Conservation (phyloP, 1,140 invertebrate genomes). For the Chionoecetes opilio region DNA sequence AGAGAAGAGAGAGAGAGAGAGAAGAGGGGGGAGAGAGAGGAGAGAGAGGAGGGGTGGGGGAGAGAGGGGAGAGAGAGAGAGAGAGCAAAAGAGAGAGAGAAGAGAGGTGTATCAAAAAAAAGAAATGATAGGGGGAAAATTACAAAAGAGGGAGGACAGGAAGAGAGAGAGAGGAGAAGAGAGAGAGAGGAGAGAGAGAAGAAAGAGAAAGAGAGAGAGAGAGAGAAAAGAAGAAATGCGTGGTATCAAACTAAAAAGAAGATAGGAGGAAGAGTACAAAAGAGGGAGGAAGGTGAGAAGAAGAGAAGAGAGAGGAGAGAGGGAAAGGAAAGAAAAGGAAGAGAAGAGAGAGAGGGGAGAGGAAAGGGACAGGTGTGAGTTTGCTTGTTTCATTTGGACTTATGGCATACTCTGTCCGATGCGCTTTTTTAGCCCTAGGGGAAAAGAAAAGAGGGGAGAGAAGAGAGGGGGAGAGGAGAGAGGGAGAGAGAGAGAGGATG, state of each 20-base stretch:
- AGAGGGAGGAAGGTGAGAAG: neutral
- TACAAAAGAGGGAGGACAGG: neutral
- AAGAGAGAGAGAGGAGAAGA: neutral
- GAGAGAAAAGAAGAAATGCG: neutral
- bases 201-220: neutral
- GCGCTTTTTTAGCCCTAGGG: no score
- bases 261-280: neutral
- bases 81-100: neutral
- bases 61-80: neutral
- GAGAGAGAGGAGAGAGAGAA: neutral
- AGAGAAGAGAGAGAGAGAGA: no score
- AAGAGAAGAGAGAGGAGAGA: neutral
- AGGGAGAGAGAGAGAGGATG: no score
- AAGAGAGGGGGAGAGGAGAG: no score
- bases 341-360: neutral
- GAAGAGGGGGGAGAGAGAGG: no score
- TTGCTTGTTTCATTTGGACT: no score
- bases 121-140: neutral
- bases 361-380: no score
- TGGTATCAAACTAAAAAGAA: neutral
- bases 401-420: no score
- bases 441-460: no score
- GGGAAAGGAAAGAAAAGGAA: neutral
- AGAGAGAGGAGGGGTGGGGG: no score
- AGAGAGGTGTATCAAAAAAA: neutral